These are phyloP conservation scores for Malthinus flaveolus DNA, from an alignment of 2,888 invertebrate genomes.

Conservation along the genomic window DNA sequence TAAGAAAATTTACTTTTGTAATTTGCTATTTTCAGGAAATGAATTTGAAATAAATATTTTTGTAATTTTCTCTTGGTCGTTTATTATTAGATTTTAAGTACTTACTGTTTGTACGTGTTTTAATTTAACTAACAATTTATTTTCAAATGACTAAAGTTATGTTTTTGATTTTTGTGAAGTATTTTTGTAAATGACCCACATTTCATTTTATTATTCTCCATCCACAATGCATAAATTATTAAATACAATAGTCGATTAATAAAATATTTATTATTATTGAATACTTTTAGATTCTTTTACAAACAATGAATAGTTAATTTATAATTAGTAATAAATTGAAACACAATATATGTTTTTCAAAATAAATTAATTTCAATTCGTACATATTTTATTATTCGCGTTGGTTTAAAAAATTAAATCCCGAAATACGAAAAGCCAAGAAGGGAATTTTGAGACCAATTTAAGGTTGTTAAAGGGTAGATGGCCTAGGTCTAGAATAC, in stretches of 20 bases:
- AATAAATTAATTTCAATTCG: not conserved
- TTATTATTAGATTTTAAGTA: not conserved
- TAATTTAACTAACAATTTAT: not conserved
- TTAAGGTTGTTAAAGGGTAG: too few relatives aligned
- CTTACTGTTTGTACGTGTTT: not conserved
- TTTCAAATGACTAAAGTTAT: not conserved
- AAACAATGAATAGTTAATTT: conserved; percentile 30
- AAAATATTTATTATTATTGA: conserved; percentile 21
- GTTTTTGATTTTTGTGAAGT: not conserved
- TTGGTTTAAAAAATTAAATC: too few relatives aligned
- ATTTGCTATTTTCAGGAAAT: conserved; percentile 20
- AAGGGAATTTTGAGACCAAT: too few relatives aligned
- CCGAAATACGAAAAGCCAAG: too few relatives aligned
- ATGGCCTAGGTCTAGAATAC: too few relatives aligned
- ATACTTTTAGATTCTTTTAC: conserved; percentile 21
- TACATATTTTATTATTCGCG: not conserved
- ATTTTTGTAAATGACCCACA: conserved; percentile 8
- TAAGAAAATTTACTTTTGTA: conserved; percentile 22
- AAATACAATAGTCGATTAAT: conserved; percentile 19
- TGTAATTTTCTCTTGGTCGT: conserved; percentile 1
- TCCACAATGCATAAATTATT: conserved; percentile 14
- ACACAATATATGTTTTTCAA: conserved; percentile 5
- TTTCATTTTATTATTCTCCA: conserved; percentile 11
- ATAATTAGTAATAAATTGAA: conserved; percentile 18
- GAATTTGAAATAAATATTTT: conserved; percentile 16